phyloP scores from a whole-genome alignment of 1,140 invertebrate species.

The Scaptodrosophila lebanonensis region DNA sequence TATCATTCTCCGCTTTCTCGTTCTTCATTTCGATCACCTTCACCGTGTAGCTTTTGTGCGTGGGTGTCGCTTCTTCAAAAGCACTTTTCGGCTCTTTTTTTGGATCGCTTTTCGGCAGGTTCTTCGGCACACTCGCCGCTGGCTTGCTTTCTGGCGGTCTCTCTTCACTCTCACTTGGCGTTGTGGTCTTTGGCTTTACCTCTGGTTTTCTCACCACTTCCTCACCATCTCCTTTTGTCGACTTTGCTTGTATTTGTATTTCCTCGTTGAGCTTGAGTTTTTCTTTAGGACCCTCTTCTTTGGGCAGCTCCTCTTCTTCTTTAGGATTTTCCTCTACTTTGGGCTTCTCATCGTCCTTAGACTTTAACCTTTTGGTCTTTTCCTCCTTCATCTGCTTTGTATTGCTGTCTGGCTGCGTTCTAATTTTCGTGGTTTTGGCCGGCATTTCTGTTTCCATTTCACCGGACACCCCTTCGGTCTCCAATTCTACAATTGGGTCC shows the following conservation, averaged over 20 bases:
- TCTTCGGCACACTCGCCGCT: no score
- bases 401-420: not conserved
- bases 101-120: not conserved
- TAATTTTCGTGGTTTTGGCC: slow-evolving; percentile 13
- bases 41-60: no score
- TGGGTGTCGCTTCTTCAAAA: no score
- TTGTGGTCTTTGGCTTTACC: not conserved
- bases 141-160: no score
- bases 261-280: no score
- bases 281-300: no score
- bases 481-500: not conserved
- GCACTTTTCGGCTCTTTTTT: not conserved
- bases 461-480: not conserved
- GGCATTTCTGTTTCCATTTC: not conserved
- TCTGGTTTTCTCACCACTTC: not conserved
- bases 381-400: not conserved
- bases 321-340: not conserved
- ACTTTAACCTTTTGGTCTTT: slow-evolving; percentile 1
- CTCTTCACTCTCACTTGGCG: no score
- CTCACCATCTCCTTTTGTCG: not conserved
- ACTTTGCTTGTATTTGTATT: no score
- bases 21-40: no score
- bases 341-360: slow-evolving; percentile 10
- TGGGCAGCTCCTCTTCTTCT: not conserved
- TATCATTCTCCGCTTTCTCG: not conserved